Base-by-base conservation (phyloP, 2,888 invertebrate species). In the Graphium colonna region DNA sequence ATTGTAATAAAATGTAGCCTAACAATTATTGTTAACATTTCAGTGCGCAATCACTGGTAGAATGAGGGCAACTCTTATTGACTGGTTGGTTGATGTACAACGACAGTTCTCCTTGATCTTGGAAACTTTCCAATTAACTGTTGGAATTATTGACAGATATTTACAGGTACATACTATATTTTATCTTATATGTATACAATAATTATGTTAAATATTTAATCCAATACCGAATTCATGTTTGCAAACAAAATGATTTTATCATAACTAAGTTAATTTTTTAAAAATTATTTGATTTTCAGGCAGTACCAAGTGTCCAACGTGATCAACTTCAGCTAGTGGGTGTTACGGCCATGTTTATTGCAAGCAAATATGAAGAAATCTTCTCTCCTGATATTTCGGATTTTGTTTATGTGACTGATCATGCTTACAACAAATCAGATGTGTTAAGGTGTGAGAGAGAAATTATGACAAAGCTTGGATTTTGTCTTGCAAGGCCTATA, bases 71-170 rank as follows among this genome's bases (percentile, higher is more conserved):
- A 95, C 97, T 44, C 91, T 99, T 12, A 91, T 98, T 56, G 97
- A 98, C 77, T 99, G 98, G 98, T 89, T 99, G 49, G 95, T 97
- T 12, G 97, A 97, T 70, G 97, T 98, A 7, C 97, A 97, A 65
- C 85, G 92, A 46, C 95, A 96, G 71, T 98, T 98, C 80, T 94
- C 94, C 59, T 89, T 98, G 50, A 86, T 94, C 13, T 92, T 95
- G 51, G 99, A 99, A 82, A 98, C 98, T 7, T 93, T 98, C 57
- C 97, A 97, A 75, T 85, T 98, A 69, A 94, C 97, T 51, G 93
- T 98, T 50, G 94, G 95, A 61, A 94, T 97, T 13, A 91, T 98
- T 65, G 99, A 99, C 86, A 91, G 97, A 73, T 98, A 95, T 86
- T 91, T 98, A 62, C 94, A 96, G 92, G 94, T 94, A 71, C 50